Base-by-base conservation (phyloP, 2,888 invertebrate genomes). In the Thymelicus lineola region DNA sequence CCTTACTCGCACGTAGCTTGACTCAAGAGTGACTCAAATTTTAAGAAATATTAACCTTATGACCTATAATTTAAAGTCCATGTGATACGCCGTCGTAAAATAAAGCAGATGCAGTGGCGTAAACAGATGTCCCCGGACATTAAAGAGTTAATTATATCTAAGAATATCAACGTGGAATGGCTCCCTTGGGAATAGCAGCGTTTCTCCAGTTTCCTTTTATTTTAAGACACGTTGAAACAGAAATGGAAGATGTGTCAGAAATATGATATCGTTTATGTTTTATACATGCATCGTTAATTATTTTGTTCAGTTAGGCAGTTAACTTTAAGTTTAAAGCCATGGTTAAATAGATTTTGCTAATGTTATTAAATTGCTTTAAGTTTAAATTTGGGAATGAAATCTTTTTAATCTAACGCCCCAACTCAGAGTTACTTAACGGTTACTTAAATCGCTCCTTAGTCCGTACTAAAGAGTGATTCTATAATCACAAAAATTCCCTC, bases 91-190 rank as follows among this genome's bases (percentile, higher is more conserved):
- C 46, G 0, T 36, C 45, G 17, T 62, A 46, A 57, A 46, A 57
- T 20, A 48, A 50, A 62, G 15, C 53, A 66, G 46, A 55, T 48
- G 17, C 68, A 66, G 65, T 61, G 71, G 72, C 79, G 78, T 86
- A 85, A 91, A 89, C 93, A 92, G 87, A 89, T 92, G 93, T 91
- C 89, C 78, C 84, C 80, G 73, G 82, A 82, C 84, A 86, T 91
- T 76, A 90, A 91, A 91, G 92, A 91, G 91, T 91, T 93, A 92
- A 92, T 92, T 92, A 91, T 75, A 73, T 79, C 83, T 86, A 88
- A 91, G 88, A 92, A 91, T 90, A 91, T 79, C 80, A 75, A 77
- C 80, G 6, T 76, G 79, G 84, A 86, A 89, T 88, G 87, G 85
- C 83, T 87, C 91, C 86, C 91, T 84, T 79, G 92, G 89, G 91